Evolutionary conservation across 2,113 vertebrate species (phyloP), one percentile per base, ranked within the genome.

Genomic region (Colius striatus): DNA sequence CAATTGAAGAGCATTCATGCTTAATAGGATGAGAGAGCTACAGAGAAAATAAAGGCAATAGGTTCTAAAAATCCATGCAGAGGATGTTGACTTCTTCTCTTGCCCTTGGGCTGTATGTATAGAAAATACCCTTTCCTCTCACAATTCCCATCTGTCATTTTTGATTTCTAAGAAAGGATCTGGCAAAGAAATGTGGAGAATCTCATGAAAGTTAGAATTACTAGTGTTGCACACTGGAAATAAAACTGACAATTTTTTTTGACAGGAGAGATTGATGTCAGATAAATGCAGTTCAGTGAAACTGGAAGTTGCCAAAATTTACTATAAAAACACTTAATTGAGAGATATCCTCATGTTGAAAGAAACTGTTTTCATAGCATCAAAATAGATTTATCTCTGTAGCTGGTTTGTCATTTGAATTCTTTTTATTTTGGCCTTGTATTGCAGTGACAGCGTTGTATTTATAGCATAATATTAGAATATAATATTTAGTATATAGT

Each of bases 81-180:
- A 83, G 27, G 45, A 71, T 61, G 79, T 58, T 86, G 76, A 82
- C 20, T 81, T 95, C 48, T 92, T 84, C 61, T 90, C 27, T 30
- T 89, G 83, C 80, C 92, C 85, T 89, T 47, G 57, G 66, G 86
- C 73, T 89, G 16, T 68, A 22, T 29, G 61, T 82, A 48, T 50
- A 89, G 68, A 90, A 90, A 61, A 27, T 68, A 76, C 86, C 61
- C 65, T 91, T 84, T 94, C 75, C 76, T 90, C 57, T 95, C 66
- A 84, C 61, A 87, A 89, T 93, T 57, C 73, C 68, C 57, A 86
- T 94, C 85, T 96, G 86, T 84, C 80, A 84, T 92, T 94, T 96
- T 53, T 81, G 77, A 81, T 96, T 90, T 93, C 80, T 78, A 68
- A 87, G 73, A 77, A 85, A 61, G 32, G 32, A 50, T 84, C 73